Percentiles rank a stretch among this genome's conserved stretches.
These are phyloP conservation scores for Embidobia sp. DNA, from an alignment of 2,888 invertebrate genomes.

Conservation along the genomic window DNA sequence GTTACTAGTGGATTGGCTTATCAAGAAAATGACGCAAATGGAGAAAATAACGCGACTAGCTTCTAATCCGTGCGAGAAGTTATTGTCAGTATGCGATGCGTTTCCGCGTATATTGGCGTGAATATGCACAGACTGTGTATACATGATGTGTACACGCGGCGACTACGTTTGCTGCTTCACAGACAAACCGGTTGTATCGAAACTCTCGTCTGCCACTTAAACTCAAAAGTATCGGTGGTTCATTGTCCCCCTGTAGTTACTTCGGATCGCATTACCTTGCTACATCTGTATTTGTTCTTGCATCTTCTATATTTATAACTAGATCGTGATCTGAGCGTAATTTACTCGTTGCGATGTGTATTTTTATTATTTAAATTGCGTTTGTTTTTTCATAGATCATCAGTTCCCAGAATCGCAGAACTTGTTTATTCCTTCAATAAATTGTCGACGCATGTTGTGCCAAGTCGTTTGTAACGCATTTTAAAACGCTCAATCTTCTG, in stretches of 20 bases:
- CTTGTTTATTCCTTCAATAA: no score
- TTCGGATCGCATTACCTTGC: slow-evolving; percentile 37
- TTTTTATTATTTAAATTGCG: no score
- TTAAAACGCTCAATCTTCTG: no score
- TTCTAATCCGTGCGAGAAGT: slow-evolving; percentile 44
- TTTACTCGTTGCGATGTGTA: no score
- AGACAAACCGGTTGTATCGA: slow-evolving; percentile 70
- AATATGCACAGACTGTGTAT: slow-evolving; percentile 30
- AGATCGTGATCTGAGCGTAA: no score
- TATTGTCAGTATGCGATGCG: slow-evolving; percentile 29
- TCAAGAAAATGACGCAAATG: slow-evolving; percentile 49
- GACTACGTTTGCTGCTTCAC: slow-evolving; percentile 24
- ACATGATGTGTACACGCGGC: slow-evolving; percentile 33
- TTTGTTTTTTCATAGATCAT: no score
- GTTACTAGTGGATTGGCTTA: slow-evolving; percentile 39
- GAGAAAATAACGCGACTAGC: slow-evolving; percentile 47
- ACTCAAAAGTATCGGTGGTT: slow-evolving; percentile 62
- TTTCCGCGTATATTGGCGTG: slow-evolving; percentile 37
- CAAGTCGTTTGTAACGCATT: no score
- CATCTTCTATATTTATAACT: slow-evolving; percentile 15
- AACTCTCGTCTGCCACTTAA: slow-evolving; percentile 54
- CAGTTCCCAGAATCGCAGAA: no score
- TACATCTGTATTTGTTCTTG: slow-evolving; percentile 38
- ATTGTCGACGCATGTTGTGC: no score
- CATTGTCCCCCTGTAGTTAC: slow-evolving; percentile 61